Evolutionary conservation across 1,140 invertebrate genomes (phyloP), one percentile per base, ranked within the genome.

Genomic region (Nasonia vitripennis): DNA sequence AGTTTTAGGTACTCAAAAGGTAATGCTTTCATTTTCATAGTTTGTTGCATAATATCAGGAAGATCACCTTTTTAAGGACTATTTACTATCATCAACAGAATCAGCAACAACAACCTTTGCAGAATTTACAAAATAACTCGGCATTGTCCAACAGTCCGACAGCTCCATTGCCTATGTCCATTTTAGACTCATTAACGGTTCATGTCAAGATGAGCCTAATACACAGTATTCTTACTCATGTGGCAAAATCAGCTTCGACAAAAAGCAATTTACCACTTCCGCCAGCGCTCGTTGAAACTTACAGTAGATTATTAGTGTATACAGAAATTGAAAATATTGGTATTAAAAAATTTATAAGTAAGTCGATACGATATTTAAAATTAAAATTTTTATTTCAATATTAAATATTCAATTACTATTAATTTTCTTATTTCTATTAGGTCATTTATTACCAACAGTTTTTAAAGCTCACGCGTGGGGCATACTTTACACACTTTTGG

Each of bases 201-300:
- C 98, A 99, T 92, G 98, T 98, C 0, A 99, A 99, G 92, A 99
- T 99, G 98, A 98, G 97, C 86, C 93, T 99, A n/a, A 99, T 99
- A 83, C 98, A 99, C 89, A 97, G 96, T 77, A 98, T 98, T 88
- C 97, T 98, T 0, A 96, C 97, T 1, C 96, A 98, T 89, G 96
- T 99, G 1, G 97, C 98, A 20, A 98, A 98, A 91, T 94, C 97
- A 81, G 97, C 97, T 0, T 97, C 98, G 87, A 96, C 96, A 5
- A 98, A 99, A 90, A 95, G 96, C 0, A 96, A 95, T 51, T 95
- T 97, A 88, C 95, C 96, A 81, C 94, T 98, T 82, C 96, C 98
- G 1, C 98, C 98, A 2, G 98, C 98, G 0, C 93, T 99, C 0
- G 97, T 99, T 0, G 98, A 99, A 93, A 99, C 98, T 0, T 99